These are phyloP conservation scores for Nesoenas mayeri DNA, from an alignment of 2,113 vertebrate genomes.

Conservation along the genomic window DNA sequence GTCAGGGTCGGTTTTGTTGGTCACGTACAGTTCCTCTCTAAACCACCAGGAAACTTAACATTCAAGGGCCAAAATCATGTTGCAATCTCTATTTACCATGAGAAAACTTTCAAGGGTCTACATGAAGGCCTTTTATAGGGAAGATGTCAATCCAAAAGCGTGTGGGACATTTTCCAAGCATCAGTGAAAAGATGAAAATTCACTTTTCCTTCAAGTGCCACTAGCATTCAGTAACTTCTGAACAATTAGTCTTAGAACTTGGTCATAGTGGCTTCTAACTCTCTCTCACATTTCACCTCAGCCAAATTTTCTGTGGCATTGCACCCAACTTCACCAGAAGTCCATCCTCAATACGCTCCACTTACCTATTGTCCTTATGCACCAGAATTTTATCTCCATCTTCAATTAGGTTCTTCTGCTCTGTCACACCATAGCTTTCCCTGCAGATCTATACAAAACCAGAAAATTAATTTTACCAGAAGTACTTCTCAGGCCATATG, in stretches of 20 bases:
- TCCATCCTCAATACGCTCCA: not conserved
- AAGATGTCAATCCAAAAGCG: not conserved
- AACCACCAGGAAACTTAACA: not conserved
- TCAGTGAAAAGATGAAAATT: not conserved
- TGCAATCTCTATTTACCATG: not conserved
- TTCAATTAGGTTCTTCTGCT: conserved; percentile 89
- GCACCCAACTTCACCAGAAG: not conserved
- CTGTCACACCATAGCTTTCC: conserved; percentile 91
- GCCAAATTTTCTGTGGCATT: not conserved
- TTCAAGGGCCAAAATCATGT: not conserved
- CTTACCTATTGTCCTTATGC: conserved; percentile 88
- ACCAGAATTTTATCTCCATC: conserved; percentile 87
- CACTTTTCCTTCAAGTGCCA: not conserved
- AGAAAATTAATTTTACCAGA: not conserved
- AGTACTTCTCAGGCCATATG: not conserved
- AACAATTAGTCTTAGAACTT: not conserved
- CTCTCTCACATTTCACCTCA: not conserved
- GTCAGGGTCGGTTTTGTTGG: not conserved
- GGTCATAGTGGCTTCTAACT: not conserved
- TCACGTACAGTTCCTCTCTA: not conserved
- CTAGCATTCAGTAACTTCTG: not conserved
- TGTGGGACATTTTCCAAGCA: not conserved
- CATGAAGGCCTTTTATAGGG: not conserved
- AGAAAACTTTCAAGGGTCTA: not conserved
- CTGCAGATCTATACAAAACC: conserved; percentile 84